Evolutionary conservation across 2,888 invertebrate species (phyloP), one percentile per base, ranked within the genome.

Genomic region (Drosophila nr. perissopoda): DNA sequence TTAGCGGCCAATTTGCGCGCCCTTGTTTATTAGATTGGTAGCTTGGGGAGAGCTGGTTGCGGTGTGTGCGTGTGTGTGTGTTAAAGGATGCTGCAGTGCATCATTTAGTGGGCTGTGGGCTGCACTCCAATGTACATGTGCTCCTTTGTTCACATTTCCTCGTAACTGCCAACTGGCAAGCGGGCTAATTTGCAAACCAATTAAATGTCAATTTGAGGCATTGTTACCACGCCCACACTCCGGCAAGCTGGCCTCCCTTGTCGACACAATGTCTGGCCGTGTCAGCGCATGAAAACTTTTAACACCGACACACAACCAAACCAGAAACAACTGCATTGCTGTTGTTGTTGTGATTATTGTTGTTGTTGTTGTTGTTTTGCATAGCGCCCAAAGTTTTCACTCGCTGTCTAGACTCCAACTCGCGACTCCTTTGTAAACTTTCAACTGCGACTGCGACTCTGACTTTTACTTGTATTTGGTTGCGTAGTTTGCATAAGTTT

Each of bases 141-240:
- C 56, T 34, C 49, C 46, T 46, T 46, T 25, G 10, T 18, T 40
- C 13, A 18, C 51, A 18, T 33, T 63, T 33, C 6, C 51, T 29
- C 42, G 25, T 27, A 25, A 36, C 52, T 27, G 34, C 48, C n/a
- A 34, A 57, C 76, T 79, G 74, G 63, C 70, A 68, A 57, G 69
- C 52, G 68, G 77, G 91, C 88, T 89, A 91, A 91, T 91, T 91
- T 91, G 84, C 88, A 81, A 84, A 91, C 91, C 90, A 91, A 91
- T 91, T 91, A 91, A 91, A 91, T 91, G 86, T 88, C 91, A 91
- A 91, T 91, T 91, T 90, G 81, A 89, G 85, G 89, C 91, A 91
- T 87, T 87, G 88, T 90, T 88, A 16, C 80, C 53, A 38, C 25
- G 2, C 27, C 25, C 25, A 25, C 27, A 18, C 53, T 10, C 16